These are phyloP conservation scores for Rhinogobio ventralis DNA, from an alignment of 2,797 vertebrate genomes.

Conservation along the genomic window DNA sequence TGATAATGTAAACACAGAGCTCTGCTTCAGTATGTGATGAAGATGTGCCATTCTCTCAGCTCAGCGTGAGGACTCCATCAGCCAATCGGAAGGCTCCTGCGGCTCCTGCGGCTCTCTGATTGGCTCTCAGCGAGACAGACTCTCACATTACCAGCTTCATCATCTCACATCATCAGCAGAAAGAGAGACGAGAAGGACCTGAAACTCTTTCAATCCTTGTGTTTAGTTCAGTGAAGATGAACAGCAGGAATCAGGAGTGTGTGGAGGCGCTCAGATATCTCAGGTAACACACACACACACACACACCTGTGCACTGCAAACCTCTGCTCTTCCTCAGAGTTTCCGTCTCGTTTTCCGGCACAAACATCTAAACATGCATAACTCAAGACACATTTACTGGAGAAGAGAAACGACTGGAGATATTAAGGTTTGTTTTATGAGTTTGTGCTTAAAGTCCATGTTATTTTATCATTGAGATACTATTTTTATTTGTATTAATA, in stretches of 20 bases:
- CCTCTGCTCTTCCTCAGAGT: too few relatives aligned
- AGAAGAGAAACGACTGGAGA: too few relatives aligned
- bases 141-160: neutral
- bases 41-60: neutral
- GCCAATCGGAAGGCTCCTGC: slow-evolving; percentile 31
- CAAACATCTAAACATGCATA: too few relatives aligned
- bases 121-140: neutral
- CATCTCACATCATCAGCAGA: neutral
- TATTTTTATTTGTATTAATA: too few relatives aligned
- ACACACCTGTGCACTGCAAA: too few relatives aligned
- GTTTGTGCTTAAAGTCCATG: too few relatives aligned
- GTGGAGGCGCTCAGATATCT: slow-evolving; percentile 1
- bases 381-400: too few relatives aligned
- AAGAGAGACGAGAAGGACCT: neutral
- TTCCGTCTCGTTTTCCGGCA: too few relatives aligned
- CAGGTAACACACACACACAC: neutral
- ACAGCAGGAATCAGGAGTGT: neutral
- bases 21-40: neutral
- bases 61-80: neutral
- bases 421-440: too few relatives aligned
- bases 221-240: slow-evolving; percentile 15
- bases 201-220: neutral
- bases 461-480: too few relatives aligned
- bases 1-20: neutral
- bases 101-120: slow-evolving; percentile 5